These are phyloP conservation scores for Phaedon cochleariae DNA, from an alignment of 2,888 invertebrate genomes.

Conservation along the genomic window DNA sequence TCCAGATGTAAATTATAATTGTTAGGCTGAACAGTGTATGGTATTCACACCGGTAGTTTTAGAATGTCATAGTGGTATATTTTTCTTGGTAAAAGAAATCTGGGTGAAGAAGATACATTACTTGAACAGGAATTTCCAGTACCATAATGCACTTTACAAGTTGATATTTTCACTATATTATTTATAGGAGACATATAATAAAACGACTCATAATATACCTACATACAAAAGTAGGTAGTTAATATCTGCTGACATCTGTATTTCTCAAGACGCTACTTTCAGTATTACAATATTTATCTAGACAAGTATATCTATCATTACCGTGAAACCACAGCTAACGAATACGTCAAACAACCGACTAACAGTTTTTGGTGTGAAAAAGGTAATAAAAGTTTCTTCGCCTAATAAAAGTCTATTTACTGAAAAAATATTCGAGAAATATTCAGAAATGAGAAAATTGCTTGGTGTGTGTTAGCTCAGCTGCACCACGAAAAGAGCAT, in stretches of 20 bases:
- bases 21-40: no score
- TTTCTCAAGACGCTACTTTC: constrained; percentile 21
- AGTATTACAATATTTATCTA: constrained; percentile 27
- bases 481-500: constrained; percentile 34
- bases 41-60: no score
- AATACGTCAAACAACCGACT: constrained; percentile 39
- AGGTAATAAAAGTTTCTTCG: constrained; percentile 42
- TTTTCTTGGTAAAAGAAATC: no score
- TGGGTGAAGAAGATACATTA: no score
- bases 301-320: constrained; percentile 16
- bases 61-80: no score
- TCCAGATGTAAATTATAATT: no score
- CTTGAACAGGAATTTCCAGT: no score
- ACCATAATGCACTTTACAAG: no score
- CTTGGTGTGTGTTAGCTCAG: constrained; percentile 42
- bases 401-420: constrained; percentile 38
- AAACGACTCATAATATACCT: no score
- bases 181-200: no score
- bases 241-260: background rate
- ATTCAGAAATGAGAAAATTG: constrained; percentile 42
- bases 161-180: no score
- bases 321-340: constrained; percentile 28
- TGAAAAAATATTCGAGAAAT: constrained; percentile 41
- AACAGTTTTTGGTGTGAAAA: constrained; percentile 45
- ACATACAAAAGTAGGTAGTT: no score